Evolutionary conservation across 2,797 vertebrate species (phyloP).

Genomic region (Halcyon badia): DNA sequence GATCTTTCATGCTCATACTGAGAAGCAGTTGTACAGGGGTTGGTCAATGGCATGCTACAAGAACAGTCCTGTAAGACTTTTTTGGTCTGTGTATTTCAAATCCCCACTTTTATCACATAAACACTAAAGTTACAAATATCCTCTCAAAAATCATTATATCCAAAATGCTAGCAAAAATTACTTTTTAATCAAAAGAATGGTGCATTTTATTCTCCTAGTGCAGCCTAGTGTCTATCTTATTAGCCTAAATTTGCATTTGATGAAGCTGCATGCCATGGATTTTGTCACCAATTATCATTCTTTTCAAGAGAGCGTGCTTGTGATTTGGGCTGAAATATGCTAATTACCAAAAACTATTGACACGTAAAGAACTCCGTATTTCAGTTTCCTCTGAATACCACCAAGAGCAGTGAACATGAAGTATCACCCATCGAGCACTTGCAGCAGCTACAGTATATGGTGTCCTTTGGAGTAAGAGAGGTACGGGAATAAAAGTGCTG

Average conservation of each 20-base stretch:
- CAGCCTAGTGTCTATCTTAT: neutral
- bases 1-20: neutral
- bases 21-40: neutral
- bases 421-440: slow-evolving; percentile 1
- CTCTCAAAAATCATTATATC: neutral
- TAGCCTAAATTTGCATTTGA: slow-evolving; percentile 57
- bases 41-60: neutral
- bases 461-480: neutral
- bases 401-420: slow-evolving; percentile 3
- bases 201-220: neutral
- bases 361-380: slow-evolving; percentile 51
- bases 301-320: slow-evolving; percentile 53
- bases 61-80: neutral
- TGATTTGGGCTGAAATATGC: slow-evolving; percentile 58
- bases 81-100: neutral
- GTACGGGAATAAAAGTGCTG: neutral
- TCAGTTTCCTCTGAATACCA: neutral
- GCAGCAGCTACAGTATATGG: neutral
- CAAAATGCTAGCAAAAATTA: neutral
- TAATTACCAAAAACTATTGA: slow-evolving; percentile 49
- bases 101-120: neutral
- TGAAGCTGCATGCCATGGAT: slow-evolving; percentile 34
- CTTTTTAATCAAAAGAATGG: neutral
- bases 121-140: neutral
- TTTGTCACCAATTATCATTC: slow-evolving; percentile 64